Percentiles rank a stretch among this genome's conserved stretches.
These are phyloP conservation scores for Mesodorylaimus sp. DNA, from an alignment of 2,888 invertebrate genomes.

Conservation along the genomic window DNA sequence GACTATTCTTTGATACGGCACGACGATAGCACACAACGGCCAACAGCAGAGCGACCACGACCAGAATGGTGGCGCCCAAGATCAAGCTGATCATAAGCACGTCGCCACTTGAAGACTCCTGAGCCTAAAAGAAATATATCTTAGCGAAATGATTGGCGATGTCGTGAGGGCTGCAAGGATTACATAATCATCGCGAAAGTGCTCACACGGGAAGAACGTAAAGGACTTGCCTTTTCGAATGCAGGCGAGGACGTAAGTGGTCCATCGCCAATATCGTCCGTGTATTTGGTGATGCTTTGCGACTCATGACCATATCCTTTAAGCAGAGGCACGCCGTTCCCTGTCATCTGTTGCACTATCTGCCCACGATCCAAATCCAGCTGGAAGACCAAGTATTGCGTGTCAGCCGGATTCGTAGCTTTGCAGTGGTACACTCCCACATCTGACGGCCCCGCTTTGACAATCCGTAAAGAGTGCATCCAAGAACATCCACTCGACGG, in stretches of 20 bases:
- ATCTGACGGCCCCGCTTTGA: not conserved
- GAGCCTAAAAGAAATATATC: too few relatives aligned
- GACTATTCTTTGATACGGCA: not conserved
- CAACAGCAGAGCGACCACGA: not conserved
- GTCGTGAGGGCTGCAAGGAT: too few relatives aligned
- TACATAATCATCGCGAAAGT: too few relatives aligned
- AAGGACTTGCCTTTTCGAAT: too few relatives aligned
- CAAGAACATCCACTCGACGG: not conserved
- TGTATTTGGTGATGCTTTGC: too few relatives aligned
- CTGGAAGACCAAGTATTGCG: not conserved
- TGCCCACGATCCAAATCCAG: constrained; percentile 1
- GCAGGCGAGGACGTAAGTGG: too few relatives aligned
- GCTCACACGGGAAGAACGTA: too few relatives aligned
- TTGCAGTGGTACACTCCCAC: constrained; percentile 2
- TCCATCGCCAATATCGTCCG: too few relatives aligned
- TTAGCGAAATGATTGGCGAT: too few relatives aligned
- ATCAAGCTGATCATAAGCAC: not conserved
- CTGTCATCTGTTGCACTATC: too few relatives aligned
- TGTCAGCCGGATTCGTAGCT: constrained; percentile 1
- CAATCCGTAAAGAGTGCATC: not conserved
- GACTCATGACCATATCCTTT: too few relatives aligned
- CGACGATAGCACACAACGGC: constrained; percentile 1
- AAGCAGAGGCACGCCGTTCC: too few relatives aligned
- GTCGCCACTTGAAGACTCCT: not conserved
- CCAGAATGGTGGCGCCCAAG: not conserved